phyloP scores from a whole-genome alignment of 2,888 invertebrate species.

The Watsonalla cultraria region DNA sequence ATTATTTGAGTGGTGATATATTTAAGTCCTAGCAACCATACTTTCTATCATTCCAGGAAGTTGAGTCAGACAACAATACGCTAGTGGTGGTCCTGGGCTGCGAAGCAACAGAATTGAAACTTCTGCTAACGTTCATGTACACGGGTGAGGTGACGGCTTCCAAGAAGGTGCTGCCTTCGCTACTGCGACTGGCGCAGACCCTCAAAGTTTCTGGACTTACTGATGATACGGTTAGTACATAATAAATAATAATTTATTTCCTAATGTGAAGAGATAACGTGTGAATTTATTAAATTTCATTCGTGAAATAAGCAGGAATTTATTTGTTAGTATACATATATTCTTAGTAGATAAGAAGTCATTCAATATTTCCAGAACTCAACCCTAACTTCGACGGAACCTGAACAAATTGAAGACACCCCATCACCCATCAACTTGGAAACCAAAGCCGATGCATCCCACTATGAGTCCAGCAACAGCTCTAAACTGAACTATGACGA shows the following conservation, averaged over 20 bases:
- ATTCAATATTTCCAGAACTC: constrained; percentile 47
- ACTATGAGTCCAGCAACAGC: constrained; percentile 38
- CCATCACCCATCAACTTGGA: constrained; percentile 47
- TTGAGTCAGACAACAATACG: constrained; percentile 83
- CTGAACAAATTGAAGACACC: constrained; percentile 36
- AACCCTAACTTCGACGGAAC: constrained; percentile 48
- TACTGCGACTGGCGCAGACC: constrained; percentile 87
- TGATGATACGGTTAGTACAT: constrained; percentile 79
- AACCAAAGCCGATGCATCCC: constrained; percentile 32
- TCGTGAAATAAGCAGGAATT: too few species aligned
- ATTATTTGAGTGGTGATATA: background rate
- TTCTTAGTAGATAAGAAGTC: too few species aligned
- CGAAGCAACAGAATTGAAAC: constrained; percentile 83
- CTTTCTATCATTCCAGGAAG: constrained; percentile 71
- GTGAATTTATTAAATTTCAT: too few species aligned
- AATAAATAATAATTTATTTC: background rate
- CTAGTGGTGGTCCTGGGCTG: constrained; percentile 85
- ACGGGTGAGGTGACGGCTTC: constrained; percentile 92
- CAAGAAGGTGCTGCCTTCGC: constrained; percentile 86
- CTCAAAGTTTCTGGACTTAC: constrained; percentile 90
- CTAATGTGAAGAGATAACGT: too few species aligned
- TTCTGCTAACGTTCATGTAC: constrained; percentile 92
- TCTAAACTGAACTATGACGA: constrained; percentile 41
- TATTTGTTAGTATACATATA: too few species aligned
- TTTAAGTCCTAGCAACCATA: too few species aligned